Evolutionary conservation across 1,140 invertebrate species (phyloP).

Genomic region (Lutraria rhynchaena): DNA sequence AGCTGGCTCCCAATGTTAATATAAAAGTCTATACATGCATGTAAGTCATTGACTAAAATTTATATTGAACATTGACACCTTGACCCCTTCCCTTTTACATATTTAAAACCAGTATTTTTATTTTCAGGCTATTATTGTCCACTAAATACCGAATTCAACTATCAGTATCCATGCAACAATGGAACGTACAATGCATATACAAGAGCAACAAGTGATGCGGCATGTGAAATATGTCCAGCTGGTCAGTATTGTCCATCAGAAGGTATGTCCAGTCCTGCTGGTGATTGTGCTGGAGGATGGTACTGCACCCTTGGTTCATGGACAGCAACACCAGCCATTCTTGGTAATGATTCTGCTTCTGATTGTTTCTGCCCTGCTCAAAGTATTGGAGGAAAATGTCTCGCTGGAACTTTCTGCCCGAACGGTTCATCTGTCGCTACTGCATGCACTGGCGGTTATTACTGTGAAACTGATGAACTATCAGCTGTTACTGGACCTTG

Average conservation of each 20-base stretch:
- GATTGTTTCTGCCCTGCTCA: slow-evolving; percentile 74
- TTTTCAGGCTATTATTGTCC: slow-evolving; percentile 77
- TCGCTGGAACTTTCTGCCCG: slow-evolving; percentile 78
- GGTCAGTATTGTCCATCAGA: slow-evolving; percentile 75
- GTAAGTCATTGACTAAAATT: too few relatives aligned
- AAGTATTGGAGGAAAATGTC: slow-evolving; percentile 77
- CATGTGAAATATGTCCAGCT: slow-evolving; percentile 74
- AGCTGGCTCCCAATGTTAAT: too few relatives aligned
- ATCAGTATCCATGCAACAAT: slow-evolving; percentile 78
- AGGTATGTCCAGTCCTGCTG: slow-evolving; percentile 72
- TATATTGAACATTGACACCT: too few relatives aligned
- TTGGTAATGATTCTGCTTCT: slow-evolving; percentile 69
- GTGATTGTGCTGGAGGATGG: slow-evolving; percentile 75
- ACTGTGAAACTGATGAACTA: slow-evolving; percentile 76
- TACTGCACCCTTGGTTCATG: slow-evolving; percentile 78
- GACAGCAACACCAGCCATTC: slow-evolving; percentile 70
- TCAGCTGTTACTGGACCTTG: slow-evolving; percentile 72
- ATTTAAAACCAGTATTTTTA: too few relatives aligned
- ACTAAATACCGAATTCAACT: slow-evolving; percentile 73
- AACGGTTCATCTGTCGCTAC: slow-evolving; percentile 69
- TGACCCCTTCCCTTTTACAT: too few relatives aligned
- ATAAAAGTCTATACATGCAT: too few relatives aligned
- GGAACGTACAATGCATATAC: slow-evolving; percentile 78
- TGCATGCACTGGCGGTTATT: slow-evolving; percentile 76
- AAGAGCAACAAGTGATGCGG: slow-evolving; percentile 60